Base-by-base conservation (phyloP, 1,140 invertebrate species). In the Agraylea sexmaculata region DNA sequence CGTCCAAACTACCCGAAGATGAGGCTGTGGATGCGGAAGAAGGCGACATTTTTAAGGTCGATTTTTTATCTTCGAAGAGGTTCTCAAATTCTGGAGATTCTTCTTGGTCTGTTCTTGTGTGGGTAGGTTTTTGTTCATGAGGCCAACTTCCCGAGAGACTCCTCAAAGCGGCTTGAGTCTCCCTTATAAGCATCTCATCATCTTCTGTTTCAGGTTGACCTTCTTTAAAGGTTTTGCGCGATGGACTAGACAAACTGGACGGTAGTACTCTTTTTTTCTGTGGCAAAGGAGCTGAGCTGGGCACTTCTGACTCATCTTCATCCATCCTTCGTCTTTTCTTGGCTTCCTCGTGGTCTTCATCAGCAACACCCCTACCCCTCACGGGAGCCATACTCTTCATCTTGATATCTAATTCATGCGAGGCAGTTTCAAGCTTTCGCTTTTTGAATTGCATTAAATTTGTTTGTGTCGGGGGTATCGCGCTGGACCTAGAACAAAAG, bases 141-240 rank as follows among this genome's bases (percentile, higher is more conserved):
- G 76, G 71, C 82, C 83, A 87, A 53, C 75, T 83, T 3, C 83
- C 84, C 0, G 84, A 87, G 1, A 90, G 60, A 52, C 79, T 85
- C 53, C 84, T 83, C 23, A 90, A 58, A 0, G 84, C 83, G 2
- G 81, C 83, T 55, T 90, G 85, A 1, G 87, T 87, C 59, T 90
- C 87, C 30, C 82, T 66, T 39, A 91, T 87, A 5, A 85, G 63
- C 2, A 77, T 80, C 56, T 85, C 82, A 47, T 88, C 81, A 47
- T 86, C 83, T 60, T 74, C 62, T 27, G 64, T 62, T 25, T 56
- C 52, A 22, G 42, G 43, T 11, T 42, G 43, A 15, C 46, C 42
- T 10, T 48, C 46, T 33, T 49, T 49, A 2, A 22, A 15, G 20
- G 43, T 25, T 11, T 59, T 58, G 10, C 57, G 51, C 7, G 55